Conservation (phyloP, 2,113 vertebrate genomes). For the Heptranchias perlo region DNA sequence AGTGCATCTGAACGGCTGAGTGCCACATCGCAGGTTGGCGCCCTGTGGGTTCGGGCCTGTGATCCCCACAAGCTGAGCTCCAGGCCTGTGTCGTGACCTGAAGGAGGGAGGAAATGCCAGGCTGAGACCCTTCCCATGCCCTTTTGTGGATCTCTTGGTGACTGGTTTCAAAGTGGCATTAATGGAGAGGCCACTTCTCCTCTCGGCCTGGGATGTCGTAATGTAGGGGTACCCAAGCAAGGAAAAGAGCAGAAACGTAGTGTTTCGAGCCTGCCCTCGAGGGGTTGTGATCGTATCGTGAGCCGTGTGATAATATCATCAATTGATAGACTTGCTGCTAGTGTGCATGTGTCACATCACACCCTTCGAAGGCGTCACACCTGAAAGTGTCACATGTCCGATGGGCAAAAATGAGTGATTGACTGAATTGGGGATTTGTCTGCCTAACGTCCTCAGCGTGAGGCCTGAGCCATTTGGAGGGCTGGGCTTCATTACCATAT, state of each 20-base stretch:
- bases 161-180: too few relatives aligned
- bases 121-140: too few relatives aligned
- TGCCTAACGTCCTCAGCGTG: too few relatives aligned
- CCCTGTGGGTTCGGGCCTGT: not conserved
- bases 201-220: not conserved
- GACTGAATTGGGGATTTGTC: too few relatives aligned
- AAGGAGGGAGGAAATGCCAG: not conserved
- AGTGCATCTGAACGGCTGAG: not conserved
- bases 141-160: too few relatives aligned
- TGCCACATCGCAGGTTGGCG: not conserved
- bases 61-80: not conserved
- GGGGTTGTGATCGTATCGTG: not conserved
- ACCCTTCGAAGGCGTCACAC: too few relatives aligned
- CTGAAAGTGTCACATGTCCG: too few relatives aligned
- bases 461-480: too few relatives aligned
- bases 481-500: too few relatives aligned
- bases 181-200: too few relatives aligned
- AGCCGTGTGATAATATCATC: not conserved
- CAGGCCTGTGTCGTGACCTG: not conserved
- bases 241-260: not conserved
- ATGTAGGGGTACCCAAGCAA: not conserved
- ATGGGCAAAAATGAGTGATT: too few relatives aligned
- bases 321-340: not conserved
- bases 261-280: not conserved
- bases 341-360: too few relatives aligned